Evolutionary conservation across 2,113 vertebrate species (phyloP).

Genomic region (Diadophis punctatus): DNA sequence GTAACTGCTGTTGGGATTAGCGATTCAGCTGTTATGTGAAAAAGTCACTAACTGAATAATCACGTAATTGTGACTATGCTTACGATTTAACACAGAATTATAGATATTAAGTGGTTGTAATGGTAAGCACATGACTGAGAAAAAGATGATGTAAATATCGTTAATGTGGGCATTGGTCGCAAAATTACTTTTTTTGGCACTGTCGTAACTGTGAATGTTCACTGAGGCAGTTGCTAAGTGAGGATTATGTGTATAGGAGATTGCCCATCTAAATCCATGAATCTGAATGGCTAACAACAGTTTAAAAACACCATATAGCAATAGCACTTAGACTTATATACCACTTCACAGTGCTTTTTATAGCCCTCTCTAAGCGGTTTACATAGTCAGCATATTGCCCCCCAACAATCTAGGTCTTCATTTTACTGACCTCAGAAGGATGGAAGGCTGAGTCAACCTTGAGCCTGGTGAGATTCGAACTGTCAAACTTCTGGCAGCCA

Average conservation of each 20-base stretch:
- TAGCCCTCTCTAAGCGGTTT: too few relatives aligned
- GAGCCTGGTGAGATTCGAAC: too few relatives aligned
- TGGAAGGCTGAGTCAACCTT: too few relatives aligned
- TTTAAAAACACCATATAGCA: neutral
- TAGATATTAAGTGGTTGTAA: neutral
- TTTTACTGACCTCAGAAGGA: too few relatives aligned
- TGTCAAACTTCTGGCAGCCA: too few relatives aligned
- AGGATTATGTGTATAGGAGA: neutral
- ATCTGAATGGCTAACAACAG: neutral
- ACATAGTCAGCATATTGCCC: too few relatives aligned
- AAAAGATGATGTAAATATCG: neutral
- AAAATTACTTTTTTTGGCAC: neutral
- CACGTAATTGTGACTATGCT: neutral
- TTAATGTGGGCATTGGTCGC: neutral
- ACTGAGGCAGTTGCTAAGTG: neutral
- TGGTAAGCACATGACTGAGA: neutral
- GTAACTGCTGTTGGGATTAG: neutral
- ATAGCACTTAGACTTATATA: too few relatives aligned
- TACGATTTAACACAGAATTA: neutral
- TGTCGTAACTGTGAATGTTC: neutral
- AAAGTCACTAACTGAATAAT: neutral
- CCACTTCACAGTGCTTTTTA: too few relatives aligned
- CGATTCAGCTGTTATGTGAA: neutral
- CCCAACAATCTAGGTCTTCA: too few relatives aligned
- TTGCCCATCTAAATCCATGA: neutral